Evolutionary conservation across 2,113 vertebrate species (phyloP), one percentile per base, ranked within the genome.

Genomic region (Pseudorhombus dupliciocellatus): DNA sequence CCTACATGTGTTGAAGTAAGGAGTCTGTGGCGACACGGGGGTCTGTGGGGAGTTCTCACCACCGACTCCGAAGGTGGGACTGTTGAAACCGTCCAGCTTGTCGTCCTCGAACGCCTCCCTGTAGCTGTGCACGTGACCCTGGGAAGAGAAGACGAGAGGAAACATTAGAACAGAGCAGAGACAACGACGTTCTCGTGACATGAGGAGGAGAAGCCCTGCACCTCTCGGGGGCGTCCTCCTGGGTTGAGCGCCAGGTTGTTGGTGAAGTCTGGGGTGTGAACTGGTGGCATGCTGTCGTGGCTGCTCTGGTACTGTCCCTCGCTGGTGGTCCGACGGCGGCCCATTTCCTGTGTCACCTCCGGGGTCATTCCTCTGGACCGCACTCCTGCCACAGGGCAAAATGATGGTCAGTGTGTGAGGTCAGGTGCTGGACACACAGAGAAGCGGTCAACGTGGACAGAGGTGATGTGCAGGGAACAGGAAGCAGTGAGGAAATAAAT

Each of bases 231-330:
- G 63, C 95, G 90, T 66, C 95, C 96, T 86, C 96, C 96, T 0
- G 96, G 96, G 83, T 97, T 98, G 80, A 95, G 95, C 0, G 95
- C 89, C 0, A 97, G 95, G 66, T 94, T 95, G 85, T 93, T 95
- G 88, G 93, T 86, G 66, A 98, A 94, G 81, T 98, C 96, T 0
- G 96, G 95, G 0, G 96, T 96, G 64, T 44, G 94, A 80, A 61
- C 89, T 83, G 20, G 92, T 5, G 66, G 87, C 81, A 21, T 91
- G 91, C 50, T 93, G 28, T 89, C 88, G 2, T 86, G 93, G 53
- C 93, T 92, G 68, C 95, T 95, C 80, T 97, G 95, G 88, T 97
- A 96, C 82, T 97, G 96, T 51, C 96, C 96, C 85, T 98, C 96
- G 0, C 96, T 98, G 79, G 95, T 95, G 4, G 93, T 95, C 66